Evolutionary conservation across 2,888 invertebrate species (phyloP).

Genomic region (Ophioninae sp.): DNA sequence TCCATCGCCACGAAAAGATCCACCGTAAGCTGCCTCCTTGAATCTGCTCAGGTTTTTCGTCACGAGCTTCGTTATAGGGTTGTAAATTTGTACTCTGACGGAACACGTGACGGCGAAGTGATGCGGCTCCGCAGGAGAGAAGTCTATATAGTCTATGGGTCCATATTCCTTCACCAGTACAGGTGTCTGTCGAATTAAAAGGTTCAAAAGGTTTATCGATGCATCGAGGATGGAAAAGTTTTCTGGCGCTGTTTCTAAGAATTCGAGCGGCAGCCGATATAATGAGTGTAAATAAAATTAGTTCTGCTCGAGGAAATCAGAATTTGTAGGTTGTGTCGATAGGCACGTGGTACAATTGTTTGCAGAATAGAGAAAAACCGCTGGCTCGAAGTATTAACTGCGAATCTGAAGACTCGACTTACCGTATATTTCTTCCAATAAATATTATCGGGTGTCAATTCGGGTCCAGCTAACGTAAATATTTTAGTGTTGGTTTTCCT

Average conservation of each 20-base stretch:
- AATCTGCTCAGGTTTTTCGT: slow-evolving; percentile 92
- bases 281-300: too few species aligned
- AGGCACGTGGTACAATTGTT: slow-evolving; percentile 36
- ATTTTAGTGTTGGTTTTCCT: slow-evolving; percentile 88
- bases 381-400: not conserved
- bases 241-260: too few species aligned
- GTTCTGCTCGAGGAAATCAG: not conserved
- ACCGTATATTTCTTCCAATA: slow-evolving; percentile 96
- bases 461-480: slow-evolving; percentile 86
- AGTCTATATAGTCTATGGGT: slow-evolving; percentile 94
- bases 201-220: not conserved
- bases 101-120: slow-evolving; percentile 97
- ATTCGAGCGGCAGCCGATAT: too few species aligned
- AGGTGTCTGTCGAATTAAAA: slow-evolving; percentile 85
- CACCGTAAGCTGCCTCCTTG: slow-evolving; percentile 92
- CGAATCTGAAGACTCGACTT: slow-evolving; percentile 74
- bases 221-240: too few species aligned
- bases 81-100: slow-evolving; percentile 92
- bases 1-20: slow-evolving; percentile 90
- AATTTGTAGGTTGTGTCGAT: slow-evolving; percentile 36
- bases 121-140: slow-evolving; percentile 93
- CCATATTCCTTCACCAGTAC: slow-evolving; percentile 96
- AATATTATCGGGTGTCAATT: slow-evolving; percentile 88
- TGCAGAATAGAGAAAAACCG: not conserved
- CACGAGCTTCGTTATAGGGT: slow-evolving; percentile 91